Base-by-base conservation (phyloP, 1,140 invertebrate genomes). In the Neoseiulus cucumeris region DNA sequence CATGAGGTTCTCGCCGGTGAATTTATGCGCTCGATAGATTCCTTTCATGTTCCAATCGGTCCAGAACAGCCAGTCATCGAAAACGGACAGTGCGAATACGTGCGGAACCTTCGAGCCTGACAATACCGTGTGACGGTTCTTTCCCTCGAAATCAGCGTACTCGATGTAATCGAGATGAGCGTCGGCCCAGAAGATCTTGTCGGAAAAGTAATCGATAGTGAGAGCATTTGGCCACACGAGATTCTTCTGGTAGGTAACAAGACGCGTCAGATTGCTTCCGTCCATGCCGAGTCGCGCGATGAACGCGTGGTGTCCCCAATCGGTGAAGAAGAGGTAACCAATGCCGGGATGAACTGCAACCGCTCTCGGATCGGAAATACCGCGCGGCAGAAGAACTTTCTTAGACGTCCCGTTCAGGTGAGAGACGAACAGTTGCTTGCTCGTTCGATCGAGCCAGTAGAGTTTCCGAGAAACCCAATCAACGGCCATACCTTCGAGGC, bases 221-320 rank as follows among this genome's bases (percentile, higher is more conserved):
- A 99, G 74, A 2, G 92, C 94, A 75, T 98, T 98, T 0, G 95
- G 94, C 93, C 93, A 98, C 17, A 93, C 93, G 18, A 98, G 85
- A 71, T 93, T 91, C 66, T 96, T 82, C 71, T 93, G 86, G 83
- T 87, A 91, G 12, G 86, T 92, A 6, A 97, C 79, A 68, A 96
- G 87, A 64, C 85, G 80, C 0, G 85, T 87, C 69, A 92, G 87
- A 71, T 95, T 93, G 1, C 84, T 84, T 0, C 94, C 95, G 73
- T 98, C 92, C 89, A 98, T 89, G 59, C 91, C 91, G 75, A 98
- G 85, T 75, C 93, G 87, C n/a, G 87, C 94, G 68, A 98, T 97
- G 73, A 91, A 97, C 0, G 94, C 89, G 79, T 93, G 74, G 17
- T 95, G 81, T 74, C 94, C 88, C 91, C 91, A 96, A 4, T 91